phyloP scores from a whole-genome alignment of 2,113 vertebrate species.

The Isurus oxyrinchus region DNA sequence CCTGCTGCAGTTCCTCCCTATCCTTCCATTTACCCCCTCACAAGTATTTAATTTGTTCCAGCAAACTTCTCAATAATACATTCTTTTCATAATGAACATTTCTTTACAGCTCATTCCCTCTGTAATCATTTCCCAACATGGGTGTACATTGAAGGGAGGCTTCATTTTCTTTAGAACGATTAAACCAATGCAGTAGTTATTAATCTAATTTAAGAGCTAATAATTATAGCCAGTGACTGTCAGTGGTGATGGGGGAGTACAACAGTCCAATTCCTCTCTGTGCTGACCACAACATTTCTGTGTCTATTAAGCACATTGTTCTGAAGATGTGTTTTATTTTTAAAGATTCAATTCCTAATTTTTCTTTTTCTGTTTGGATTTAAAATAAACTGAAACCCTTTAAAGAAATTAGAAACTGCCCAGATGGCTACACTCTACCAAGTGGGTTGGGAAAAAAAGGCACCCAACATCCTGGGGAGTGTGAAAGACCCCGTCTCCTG shows the following conservation, averaged over 20 bases:
- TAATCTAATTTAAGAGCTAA: background rate
- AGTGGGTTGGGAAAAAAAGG: too few species aligned
- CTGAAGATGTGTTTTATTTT: too few species aligned
- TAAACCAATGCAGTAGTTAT: background rate
- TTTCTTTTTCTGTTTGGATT: too few species aligned
- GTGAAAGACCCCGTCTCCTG: too few species aligned
- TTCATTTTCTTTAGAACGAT: background rate
- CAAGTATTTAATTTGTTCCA: background rate
- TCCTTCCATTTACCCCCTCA: background rate
- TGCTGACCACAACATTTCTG: background rate
- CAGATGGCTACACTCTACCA: too few species aligned
- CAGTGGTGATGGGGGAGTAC: background rate
- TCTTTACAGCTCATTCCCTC: background rate
- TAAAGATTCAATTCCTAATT: too few species aligned
- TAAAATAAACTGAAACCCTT: too few species aligned
- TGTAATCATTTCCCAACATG: background rate
- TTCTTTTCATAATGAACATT: background rate
- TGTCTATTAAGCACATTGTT: background rate
- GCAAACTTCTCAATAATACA: background rate
- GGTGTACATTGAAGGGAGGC: background rate
- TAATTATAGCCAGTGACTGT: background rate
- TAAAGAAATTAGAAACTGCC: too few species aligned
- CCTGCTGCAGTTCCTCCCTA: background rate
- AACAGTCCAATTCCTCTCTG: background rate
- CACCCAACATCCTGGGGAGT: too few species aligned